These are phyloP conservation scores for Drosophila takahashii DNA, from an alignment of 1,140 invertebrate species.

Conservation along the genomic window DNA sequence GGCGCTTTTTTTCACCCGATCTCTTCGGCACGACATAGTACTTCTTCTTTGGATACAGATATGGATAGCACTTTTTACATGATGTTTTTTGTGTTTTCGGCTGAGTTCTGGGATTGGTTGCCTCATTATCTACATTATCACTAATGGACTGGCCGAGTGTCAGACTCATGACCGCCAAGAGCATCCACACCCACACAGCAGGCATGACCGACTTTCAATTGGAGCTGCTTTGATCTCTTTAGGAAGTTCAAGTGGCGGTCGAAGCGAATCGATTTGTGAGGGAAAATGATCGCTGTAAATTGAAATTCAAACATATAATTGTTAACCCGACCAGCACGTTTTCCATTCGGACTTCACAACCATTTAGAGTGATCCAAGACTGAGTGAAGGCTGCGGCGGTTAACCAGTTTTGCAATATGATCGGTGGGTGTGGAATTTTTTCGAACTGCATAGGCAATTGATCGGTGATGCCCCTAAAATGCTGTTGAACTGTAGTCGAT, in stretches of 20 bases:
- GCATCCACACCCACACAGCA: constrained; percentile 51
- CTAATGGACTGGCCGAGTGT: constrained; percentile 5
- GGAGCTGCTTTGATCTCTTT: constrained; percentile 18
- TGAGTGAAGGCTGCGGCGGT: constrained; percentile 30
- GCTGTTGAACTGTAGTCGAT: constrained; percentile 3
- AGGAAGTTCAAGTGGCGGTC: constrained; percentile 19
- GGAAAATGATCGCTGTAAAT: constrained; percentile 54
- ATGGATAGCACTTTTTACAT: neutral
- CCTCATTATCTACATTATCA: neutral
- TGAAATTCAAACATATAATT: constrained; percentile 62
- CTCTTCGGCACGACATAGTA: constrained; percentile 1
- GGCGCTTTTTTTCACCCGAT: neutral
- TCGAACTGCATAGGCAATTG: constrained; percentile 16
- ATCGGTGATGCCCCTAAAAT: constrained; percentile 17
- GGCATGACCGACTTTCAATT: constrained; percentile 47
- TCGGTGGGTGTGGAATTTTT: constrained; percentile 37
- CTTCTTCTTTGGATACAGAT: neutral
- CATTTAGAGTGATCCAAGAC: constrained; percentile 23
- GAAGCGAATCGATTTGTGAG: constrained; percentile 54
- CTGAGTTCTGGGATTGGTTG: neutral
- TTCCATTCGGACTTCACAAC: constrained; percentile 10
- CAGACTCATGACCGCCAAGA: constrained; percentile 23
- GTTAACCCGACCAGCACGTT: constrained; percentile 44
- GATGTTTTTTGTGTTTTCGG: neutral
- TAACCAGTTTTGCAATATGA: constrained; percentile 31